Evolutionary conservation across 2,888 invertebrate genomes (phyloP).

Genomic region (Bombyx huttoni): DNA sequence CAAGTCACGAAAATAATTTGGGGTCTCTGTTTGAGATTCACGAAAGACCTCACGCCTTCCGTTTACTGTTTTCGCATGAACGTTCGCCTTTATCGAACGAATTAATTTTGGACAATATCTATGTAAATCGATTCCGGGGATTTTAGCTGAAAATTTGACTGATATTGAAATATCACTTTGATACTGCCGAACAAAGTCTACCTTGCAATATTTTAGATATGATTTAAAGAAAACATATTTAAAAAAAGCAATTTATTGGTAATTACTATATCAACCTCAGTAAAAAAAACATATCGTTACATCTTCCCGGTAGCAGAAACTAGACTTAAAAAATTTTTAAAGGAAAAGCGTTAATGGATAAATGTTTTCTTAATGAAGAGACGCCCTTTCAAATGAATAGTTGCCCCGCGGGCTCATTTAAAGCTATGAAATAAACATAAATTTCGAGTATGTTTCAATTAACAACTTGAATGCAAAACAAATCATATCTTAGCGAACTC

Average conservation of each 20-base stretch:
- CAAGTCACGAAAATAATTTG: slow-evolving; percentile 45
- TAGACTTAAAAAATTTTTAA: too few species aligned
- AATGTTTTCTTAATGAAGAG: slow-evolving; percentile 40
- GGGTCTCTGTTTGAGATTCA: slow-evolving; percentile 40
- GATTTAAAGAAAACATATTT: too few species aligned
- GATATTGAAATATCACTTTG: neutral
- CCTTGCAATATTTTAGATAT: too few species aligned
- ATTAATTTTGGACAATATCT: slow-evolving; percentile 14
- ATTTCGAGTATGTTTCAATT: slow-evolving; percentile 34
- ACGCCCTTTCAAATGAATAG: slow-evolving; percentile 16
- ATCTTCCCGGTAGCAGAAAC: neutral
- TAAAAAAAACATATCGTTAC: too few species aligned
- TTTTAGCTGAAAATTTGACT: neutral
- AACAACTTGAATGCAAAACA: slow-evolving; percentile 14
- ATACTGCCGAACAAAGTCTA: too few species aligned
- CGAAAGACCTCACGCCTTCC: slow-evolving; percentile 30
- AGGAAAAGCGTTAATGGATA: slow-evolving; percentile 30
- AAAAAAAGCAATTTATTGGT: too few species aligned
- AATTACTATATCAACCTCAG: too few species aligned
- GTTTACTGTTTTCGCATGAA: slow-evolving; percentile 35
- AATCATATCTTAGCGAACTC: slow-evolving; percentile 13
- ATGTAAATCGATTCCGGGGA: slow-evolving; percentile 8
- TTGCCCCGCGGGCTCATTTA: slow-evolving; percentile 27
- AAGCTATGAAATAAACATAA: slow-evolving; percentile 37
- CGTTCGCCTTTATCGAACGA: slow-evolving; percentile 26